These are phyloP conservation scores for Macrobrachium rosenbergii DNA, from an alignment of 1,140 invertebrate species.

Conservation along the genomic window DNA sequence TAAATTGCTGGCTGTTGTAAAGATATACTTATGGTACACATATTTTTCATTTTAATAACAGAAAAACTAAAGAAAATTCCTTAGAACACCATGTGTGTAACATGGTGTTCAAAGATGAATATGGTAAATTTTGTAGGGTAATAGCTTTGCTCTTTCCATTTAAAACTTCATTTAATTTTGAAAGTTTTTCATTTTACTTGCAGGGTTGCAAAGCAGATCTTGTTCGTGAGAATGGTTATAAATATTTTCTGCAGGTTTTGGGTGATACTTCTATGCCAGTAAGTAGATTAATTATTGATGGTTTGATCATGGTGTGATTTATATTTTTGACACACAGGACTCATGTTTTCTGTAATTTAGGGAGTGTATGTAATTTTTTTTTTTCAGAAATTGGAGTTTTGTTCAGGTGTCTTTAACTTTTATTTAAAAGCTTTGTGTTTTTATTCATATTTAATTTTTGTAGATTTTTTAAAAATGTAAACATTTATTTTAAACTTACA, in stretches of 20 bases:
- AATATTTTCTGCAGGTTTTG: conserved; percentile 92
- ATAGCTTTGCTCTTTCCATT: too few relatives aligned
- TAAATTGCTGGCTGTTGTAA: too few relatives aligned
- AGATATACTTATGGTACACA: too few relatives aligned
- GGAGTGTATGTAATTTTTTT: not conserved
- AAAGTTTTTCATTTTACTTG: conserved; percentile 66
- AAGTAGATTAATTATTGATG: conserved; percentile 8
- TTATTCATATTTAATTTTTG: too few relatives aligned
- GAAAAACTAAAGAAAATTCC: too few relatives aligned
- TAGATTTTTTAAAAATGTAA: not conserved
- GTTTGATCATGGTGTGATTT: not conserved
- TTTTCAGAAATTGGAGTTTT: not conserved
- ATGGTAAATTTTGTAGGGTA: too few relatives aligned
- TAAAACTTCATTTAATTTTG: not conserved
- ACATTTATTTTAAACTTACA: not conserved
- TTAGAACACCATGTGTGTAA: too few relatives aligned
- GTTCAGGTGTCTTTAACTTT: too few relatives aligned
- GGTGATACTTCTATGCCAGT: conserved; percentile 84
- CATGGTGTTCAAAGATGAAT: too few relatives aligned
- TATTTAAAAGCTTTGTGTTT: too few relatives aligned
- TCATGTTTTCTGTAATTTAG: not conserved
- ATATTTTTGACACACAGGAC: not conserved
- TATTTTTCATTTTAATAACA: too few relatives aligned
- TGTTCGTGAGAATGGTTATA: conserved; percentile 94
- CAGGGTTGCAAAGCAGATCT: conserved; percentile 95